phyloP scores from a whole-genome alignment of 2,113 vertebrate species.

The Henicopernis longicauda region DNA sequence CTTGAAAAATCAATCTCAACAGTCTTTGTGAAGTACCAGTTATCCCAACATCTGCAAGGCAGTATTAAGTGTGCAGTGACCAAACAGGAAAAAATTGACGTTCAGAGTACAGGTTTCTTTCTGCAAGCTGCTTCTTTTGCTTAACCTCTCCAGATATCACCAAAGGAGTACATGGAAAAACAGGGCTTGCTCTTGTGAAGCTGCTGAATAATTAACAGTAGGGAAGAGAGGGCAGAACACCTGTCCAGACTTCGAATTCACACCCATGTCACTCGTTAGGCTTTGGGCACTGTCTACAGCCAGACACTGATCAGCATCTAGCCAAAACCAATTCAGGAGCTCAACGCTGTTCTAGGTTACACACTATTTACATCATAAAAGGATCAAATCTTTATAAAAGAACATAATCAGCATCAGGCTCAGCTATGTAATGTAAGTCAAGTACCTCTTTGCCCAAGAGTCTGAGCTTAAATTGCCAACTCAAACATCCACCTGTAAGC shows the following conservation, averaged over 20 bases:
- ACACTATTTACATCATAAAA: neutral
- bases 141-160: neutral
- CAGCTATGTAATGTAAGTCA: neutral
- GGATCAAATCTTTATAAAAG: neutral
- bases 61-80: neutral
- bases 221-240: neutral
- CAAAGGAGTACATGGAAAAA: neutral
- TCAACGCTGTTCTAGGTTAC: neutral
- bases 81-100: neutral
- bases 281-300: neutral
- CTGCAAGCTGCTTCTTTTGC: neutral
- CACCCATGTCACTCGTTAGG: neutral
- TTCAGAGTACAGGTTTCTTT: neutral
- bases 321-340: neutral
- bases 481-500: neutral
- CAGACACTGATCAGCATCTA: neutral
- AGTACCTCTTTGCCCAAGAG: neutral
- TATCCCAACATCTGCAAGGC: neutral
- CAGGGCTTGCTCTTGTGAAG: neutral
- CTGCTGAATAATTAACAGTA: neutral
- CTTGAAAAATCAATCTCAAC: neutral
- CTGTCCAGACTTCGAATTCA: neutral
- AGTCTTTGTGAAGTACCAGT: neutral
- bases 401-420: neutral
- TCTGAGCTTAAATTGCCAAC: neutral